Evolutionary conservation across 2,113 vertebrate genomes (phyloP), one percentile per base, ranked within the genome.

Genomic region (Marmota flaviventris): DNA sequence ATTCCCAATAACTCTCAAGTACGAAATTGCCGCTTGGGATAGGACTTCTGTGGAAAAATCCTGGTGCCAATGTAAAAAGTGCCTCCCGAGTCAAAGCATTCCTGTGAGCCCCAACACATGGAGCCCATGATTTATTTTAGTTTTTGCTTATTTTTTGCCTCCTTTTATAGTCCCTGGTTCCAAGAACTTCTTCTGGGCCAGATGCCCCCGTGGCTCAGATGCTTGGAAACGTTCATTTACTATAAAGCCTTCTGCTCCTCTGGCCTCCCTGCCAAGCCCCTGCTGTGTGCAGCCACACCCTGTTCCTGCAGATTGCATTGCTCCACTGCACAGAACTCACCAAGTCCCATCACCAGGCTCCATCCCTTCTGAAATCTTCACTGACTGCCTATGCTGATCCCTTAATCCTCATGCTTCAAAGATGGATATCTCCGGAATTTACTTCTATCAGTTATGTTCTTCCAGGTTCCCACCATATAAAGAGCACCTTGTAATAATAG

Each of bases 141-240:
- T 48, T 89, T 95, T 94, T 81, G 65, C 79, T 93, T 97, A 81
- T 48, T 96, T 93, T 93, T 81, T 89, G 48, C 45, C 51, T 94
- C 37, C n/a, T 94, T 95, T 65, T 82, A 29, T 37, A 53, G 32
- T 13, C 27, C 25, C 37, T 92, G 42, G 20, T 95, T 98, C 78
- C 92, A 97, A 96, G 96, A 96, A 97, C 48, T 12, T 92, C 93
- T 92, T 97, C 84, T 93, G 92, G 89, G 83, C 90, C 96, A 93
- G 56, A 95, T 97, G 93, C 39, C 24, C 79, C 89, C 16, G 8
- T 77, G 89, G 87, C 94, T 93, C 85, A 65, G 87, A 92, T 45
- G 45, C 86, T 96, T 88, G 87, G 87, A 93, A 89, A 90, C 2
- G 93, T 72, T 69, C 89, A 32, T 56, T 96, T 78, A 77, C 89